Evolutionary conservation across 92 coral and sea anemone genomes (phyloP), one percentile per base, ranked within the genome.

Genomic region (Porites rus): DNA sequence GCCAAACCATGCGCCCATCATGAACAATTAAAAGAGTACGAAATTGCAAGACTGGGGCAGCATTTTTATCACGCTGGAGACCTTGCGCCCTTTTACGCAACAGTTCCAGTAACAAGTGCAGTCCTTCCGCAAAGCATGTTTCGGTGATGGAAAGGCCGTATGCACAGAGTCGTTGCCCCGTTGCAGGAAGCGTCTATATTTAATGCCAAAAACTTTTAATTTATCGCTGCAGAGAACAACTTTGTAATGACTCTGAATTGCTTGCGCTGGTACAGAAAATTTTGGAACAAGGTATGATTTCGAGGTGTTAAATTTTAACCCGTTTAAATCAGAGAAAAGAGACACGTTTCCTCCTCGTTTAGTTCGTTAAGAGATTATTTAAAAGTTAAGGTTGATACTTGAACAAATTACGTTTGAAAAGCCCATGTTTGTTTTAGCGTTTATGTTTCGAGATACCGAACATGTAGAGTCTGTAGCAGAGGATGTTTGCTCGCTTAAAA

Each of bases 1-100:
- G 54, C 84, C 80, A 95, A 95, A 86, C 83, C 98, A 16, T 95
- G 98, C 65, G 43, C 89, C 14, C 98, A 95, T 56, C 98, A 95
- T 73, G 91, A 91, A 19, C 84, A 78, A 5, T 14, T 83, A 8
- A 83, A 83, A n/a, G 79, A 83, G 16, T 83, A 72, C 72, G 87
- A 83, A 24, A 61, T 83, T 11, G 80, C 87, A 54, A 73, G 87
- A 59, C 60, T 83, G 10, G 87, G 80, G 28, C 87, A 83, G 21
- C 87, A 83, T 53, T 83, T 73, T 51, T 83, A 81, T 46, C 86
- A 83, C 80, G 51, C 87, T 1, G 80, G 87, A 7, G 87, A 83
- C 6, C 74, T 83, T 3, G 64, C 87, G 21, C 19, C 87, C 17
- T 83, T 83, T 50, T 83, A 83, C 74, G 62, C 79, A 17, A 76